A percentile compares a stretch with the other conserved stretches of the same genome.
Conservation (phyloP, 2,113 vertebrate species). For the Callipepla californica region DNA sequence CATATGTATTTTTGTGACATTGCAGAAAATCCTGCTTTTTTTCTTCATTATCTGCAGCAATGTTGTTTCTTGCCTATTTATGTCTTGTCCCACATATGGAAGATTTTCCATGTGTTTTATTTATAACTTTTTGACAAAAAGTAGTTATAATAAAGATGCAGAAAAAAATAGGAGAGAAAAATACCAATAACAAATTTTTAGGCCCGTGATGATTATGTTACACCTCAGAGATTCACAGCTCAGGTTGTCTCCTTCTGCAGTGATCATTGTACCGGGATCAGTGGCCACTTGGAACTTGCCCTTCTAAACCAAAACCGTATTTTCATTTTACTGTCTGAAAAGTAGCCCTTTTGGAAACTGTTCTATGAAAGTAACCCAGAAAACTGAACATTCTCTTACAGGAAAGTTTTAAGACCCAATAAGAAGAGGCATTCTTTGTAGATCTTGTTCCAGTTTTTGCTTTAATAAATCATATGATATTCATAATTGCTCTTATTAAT, state of each 20-base stretch:
- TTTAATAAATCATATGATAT: neutral
- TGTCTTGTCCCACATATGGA: neutral
- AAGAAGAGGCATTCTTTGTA: neutral
- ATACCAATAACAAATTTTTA: neutral
- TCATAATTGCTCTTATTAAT: neutral
- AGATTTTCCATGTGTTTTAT: neutral
- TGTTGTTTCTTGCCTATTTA: neutral
- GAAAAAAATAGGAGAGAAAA: neutral
- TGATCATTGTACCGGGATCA: accelerated
- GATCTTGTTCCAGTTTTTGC: neutral
- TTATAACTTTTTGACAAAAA: neutral
- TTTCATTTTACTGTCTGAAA: neutral
- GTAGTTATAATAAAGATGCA: neutral
- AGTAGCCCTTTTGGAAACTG: neutral
- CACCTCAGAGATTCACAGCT: neutral
- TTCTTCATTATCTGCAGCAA: neutral
- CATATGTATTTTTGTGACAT: neutral
- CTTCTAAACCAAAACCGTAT: neutral
- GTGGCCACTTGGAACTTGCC: neutral
- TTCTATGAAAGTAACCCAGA: neutral
- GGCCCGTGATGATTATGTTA: neutral
- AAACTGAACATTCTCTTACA: neutral
- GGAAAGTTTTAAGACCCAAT: neutral
- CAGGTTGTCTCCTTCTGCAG: neutral
- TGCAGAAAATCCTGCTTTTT: neutral